A percentile compares a stretch with the other conserved stretches of the same genome.
Evolutionary conservation across 2,888 invertebrate species (phyloP).

Genomic region (Germaria angustata): DNA sequence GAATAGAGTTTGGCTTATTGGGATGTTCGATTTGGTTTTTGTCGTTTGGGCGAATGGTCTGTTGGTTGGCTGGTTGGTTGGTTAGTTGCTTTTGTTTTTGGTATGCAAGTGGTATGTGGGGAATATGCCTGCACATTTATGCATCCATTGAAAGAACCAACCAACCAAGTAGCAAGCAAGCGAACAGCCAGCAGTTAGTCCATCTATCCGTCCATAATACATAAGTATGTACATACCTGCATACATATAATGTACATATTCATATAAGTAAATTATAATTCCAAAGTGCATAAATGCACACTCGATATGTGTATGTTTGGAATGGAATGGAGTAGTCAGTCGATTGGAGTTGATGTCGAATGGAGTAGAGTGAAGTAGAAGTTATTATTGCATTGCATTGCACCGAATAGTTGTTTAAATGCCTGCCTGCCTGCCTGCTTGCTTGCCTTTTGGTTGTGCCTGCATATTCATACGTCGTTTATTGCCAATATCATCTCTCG

Average conservation of each 20-base stretch:
- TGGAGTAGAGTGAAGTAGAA: constrained; percentile 54
- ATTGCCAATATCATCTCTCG: constrained; percentile 66
- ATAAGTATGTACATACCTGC: neutral
- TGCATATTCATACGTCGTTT: constrained; percentile 63
- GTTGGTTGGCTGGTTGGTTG: constrained; percentile 22
- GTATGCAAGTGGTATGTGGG: constrained; percentile 59
- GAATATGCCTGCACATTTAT: constrained; percentile 52
- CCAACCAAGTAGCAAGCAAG: constrained; percentile 2
- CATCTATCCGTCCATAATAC: constrained; percentile 6
- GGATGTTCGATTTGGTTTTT: constrained; percentile 40
- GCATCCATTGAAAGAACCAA: constrained; percentile 11
- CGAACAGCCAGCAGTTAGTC: constrained; percentile 23
- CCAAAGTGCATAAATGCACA: constrained; percentile 66
- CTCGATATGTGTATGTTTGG: constrained; percentile 49
- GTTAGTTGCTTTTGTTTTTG: constrained; percentile 49
- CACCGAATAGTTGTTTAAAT: constrained; percentile 45
- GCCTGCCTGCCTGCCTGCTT: constrained; percentile 39
- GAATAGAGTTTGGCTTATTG: constrained; percentile 51
- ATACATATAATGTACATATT: constrained; percentile 21
- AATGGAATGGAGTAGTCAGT: constrained; percentile 40
- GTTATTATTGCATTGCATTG: constrained; percentile 65
- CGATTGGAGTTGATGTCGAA: constrained; percentile 48
- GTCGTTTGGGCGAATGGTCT: constrained; percentile 31
- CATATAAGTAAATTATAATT: constrained; percentile 66
- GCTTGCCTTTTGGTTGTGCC: too few relatives aligned